phyloP scores from a whole-genome alignment of 1,140 invertebrate genomes.

The Hylyphantes graminicola region DNA sequence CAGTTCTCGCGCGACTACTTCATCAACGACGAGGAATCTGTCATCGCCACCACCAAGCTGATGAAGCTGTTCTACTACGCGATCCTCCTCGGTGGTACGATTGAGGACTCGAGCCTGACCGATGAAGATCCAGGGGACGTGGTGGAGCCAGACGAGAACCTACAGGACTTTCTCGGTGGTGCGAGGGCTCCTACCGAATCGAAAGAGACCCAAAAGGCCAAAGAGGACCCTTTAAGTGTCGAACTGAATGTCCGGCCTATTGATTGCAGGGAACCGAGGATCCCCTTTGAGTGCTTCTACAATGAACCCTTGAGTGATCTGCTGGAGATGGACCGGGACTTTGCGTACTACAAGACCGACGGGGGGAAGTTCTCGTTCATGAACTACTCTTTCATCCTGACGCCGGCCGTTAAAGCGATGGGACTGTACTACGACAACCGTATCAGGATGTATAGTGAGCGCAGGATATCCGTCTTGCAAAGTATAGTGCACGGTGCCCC shows the following conservation, averaged over 20 bases:
- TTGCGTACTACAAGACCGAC: conserved; percentile 83
- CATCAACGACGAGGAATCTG: conserved; percentile 84
- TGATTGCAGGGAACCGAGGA: conserved; percentile 83
- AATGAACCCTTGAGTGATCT: conserved; percentile 92
- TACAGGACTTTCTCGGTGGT: conserved; percentile 65
- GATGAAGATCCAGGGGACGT: conserved; percentile 53
- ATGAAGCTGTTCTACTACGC: conserved; percentile 89
- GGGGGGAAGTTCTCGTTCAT: conserved; percentile 87
- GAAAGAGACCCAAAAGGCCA: conserved; percentile 61
- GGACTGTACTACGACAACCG: conserved; percentile 93
- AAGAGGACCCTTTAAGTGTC: conserved; percentile 69
- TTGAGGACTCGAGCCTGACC: conserved; percentile 66
- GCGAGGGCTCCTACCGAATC: conserved; percentile 65
- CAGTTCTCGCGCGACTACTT: conserved; percentile 79
- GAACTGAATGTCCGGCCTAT: conserved; percentile 79
- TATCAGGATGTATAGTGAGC: conserved; percentile 93
- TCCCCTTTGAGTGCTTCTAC: conserved; percentile 90
- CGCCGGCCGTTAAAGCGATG: conserved; percentile 90
- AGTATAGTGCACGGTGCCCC: conserved; percentile 80
- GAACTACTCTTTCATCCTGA: conserved; percentile 90
- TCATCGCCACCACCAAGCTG: conserved; percentile 74
- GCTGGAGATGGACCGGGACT: conserved; percentile 93
- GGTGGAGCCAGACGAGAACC: conserved; percentile 62
- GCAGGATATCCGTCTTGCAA: conserved; percentile 83
- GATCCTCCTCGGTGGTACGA: conserved; percentile 81